Evolutionary conservation across 2,113 vertebrate genomes (phyloP).

Genomic region (Fregetta grallaria): DNA sequence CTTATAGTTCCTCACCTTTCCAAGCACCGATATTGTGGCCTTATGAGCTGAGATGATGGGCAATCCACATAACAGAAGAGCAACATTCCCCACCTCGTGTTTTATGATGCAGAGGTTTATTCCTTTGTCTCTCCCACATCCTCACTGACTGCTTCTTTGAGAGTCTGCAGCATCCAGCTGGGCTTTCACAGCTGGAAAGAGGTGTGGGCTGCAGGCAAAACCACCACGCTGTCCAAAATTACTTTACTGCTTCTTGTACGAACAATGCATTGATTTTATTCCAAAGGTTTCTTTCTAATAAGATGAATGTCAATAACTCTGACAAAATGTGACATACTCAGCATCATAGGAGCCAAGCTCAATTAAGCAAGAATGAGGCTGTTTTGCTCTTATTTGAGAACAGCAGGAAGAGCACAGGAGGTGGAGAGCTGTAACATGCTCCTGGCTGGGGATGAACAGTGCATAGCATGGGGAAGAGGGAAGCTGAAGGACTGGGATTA

Average conservation of each 20-base stretch:
- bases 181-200: neutral
- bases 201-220: neutral
- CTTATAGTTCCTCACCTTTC: neutral
- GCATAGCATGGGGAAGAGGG: neutral
- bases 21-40: neutral
- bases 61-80: neutral
- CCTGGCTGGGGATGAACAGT: neutral
- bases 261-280: neutral
- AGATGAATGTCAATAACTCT: neutral
- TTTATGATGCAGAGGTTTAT: neutral
- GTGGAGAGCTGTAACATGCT: neutral
- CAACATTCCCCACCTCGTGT: neutral
- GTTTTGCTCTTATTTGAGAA: neutral
- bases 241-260: neutral
- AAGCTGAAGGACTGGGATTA: neutral
- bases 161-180: neutral
- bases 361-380: neutral
- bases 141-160: neutral
- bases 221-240: neutral
- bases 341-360: neutral
- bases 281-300: neutral
- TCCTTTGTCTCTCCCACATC: neutral
- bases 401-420: neutral
- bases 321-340: neutral
- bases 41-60: neutral